Percentiles rank a stretch among this genome's conserved stretches.
Evolutionary conservation across 1,140 invertebrate genomes (phyloP).

Genomic region (Stegodyphus dumicola): DNA sequence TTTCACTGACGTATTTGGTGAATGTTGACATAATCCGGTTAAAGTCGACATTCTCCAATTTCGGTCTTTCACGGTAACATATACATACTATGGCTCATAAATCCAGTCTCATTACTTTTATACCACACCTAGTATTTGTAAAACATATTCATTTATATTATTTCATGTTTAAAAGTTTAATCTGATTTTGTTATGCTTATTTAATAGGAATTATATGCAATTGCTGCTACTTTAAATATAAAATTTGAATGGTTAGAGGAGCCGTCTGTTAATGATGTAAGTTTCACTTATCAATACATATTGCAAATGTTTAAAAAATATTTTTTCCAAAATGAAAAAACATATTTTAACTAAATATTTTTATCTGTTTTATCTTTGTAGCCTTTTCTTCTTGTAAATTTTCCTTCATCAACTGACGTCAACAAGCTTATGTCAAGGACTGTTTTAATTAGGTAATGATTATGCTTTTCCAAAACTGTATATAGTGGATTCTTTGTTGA

Average conservation of each 20-base stretch:
- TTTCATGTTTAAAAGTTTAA: too few species aligned
- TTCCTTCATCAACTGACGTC: conserved; percentile 26
- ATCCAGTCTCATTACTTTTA: too few species aligned
- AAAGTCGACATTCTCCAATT: too few species aligned
- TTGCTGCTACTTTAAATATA: conserved; percentile 76
- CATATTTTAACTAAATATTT: background rate
- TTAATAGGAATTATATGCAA: conserved; percentile 79
- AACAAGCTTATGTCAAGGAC: conserved; percentile 79
- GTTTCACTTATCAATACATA: background rate
- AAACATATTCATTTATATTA: too few species aligned
- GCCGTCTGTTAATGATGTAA: conserved; percentile 73
- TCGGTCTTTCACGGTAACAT: too few species aligned
- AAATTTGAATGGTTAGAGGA: conserved; percentile 73
- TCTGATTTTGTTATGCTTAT: background rate
- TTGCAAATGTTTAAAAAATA: background rate
- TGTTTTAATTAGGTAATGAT: conserved; percentile 75
- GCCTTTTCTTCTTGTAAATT: conserved; percentile 51
- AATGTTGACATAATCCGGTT: too few species aligned
- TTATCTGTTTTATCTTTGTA: conserved; percentile 23
- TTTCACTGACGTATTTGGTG: too few species aligned
- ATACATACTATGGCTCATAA: too few species aligned
- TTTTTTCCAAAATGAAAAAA: background rate
- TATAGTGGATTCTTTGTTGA: background rate
- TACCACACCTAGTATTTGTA: too few species aligned
- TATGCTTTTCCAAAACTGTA: background rate